These are phyloP conservation scores for Caenorhabditis inopinata DNA, from an alignment of 1,140 invertebrate species.

Conservation along the genomic window DNA sequence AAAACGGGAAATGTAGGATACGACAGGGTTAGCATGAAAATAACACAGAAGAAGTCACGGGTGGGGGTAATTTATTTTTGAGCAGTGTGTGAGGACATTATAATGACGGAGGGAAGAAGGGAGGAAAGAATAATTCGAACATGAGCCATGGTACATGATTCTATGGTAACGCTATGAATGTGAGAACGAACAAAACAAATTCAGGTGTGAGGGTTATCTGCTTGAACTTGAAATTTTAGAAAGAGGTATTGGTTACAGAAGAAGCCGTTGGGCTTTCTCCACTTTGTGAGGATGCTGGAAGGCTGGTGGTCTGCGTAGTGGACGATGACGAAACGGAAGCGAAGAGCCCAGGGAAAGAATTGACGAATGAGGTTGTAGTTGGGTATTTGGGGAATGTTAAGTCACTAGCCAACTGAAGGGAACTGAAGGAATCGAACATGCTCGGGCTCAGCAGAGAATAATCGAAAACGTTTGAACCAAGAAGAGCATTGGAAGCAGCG, in stretches of 20 bases:
- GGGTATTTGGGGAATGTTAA: slow-evolving; percentile 9
- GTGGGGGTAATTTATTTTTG: neutral
- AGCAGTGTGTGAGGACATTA: too few relatives aligned
- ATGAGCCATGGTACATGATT: slow-evolving; percentile 1
- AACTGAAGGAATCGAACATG: slow-evolving; percentile 14
- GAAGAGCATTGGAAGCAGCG: neutral
- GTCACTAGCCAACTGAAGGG: neutral
- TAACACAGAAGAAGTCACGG: neutral
- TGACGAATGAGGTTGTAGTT: slow-evolving; percentile 2
- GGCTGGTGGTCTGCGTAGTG: neutral
- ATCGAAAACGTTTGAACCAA: neutral
- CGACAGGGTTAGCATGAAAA: neutral
- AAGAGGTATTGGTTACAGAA: slow-evolving; percentile 15
- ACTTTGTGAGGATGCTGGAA: neutral
- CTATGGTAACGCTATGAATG: neutral
- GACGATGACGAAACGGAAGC: neutral
- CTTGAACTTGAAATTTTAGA: neutral
- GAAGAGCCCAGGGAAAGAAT: slow-evolving; percentile 12
- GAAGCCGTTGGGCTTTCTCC: neutral
- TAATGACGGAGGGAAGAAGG: neutral
- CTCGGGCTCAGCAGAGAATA: neutral
- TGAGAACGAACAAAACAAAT: slow-evolving; percentile 24
- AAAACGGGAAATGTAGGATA: neutral
- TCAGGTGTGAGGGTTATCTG: neutral
- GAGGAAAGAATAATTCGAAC: neutral